Conservation (phyloP, 2,113 vertebrate species). For the Rhagologus leucostigma region DNA sequence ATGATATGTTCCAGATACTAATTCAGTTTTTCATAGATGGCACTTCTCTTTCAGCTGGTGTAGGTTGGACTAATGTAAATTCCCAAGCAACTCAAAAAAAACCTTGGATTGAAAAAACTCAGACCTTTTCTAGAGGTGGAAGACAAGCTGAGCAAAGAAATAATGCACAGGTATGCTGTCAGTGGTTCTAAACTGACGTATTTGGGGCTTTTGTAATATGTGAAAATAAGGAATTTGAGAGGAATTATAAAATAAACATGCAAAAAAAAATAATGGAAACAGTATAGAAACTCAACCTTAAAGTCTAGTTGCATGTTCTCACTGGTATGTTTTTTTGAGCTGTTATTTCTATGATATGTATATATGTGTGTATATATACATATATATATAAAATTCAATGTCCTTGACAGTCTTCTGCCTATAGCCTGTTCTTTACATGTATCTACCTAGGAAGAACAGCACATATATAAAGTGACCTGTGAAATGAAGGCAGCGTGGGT, state of each 20-base stretch:
- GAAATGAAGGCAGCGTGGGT: not conserved
- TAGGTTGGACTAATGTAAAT: constrained; percentile 84
- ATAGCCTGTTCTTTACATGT: not conserved
- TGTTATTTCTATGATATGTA: not conserved
- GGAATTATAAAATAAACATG: not conserved
- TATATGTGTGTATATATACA: too few relatives aligned
- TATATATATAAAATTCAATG: too few relatives aligned
- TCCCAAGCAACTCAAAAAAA: constrained; percentile 86
- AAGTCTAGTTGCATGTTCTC: not conserved
- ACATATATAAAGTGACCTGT: not conserved
- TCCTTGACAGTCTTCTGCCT: not conserved
- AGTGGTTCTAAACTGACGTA: not conserved
- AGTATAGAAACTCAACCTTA: not conserved
- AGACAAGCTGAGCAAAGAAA: constrained; percentile 84
- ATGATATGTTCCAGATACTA: not conserved
- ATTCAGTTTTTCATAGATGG: not conserved
- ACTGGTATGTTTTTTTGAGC: not conserved
- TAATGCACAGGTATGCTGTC: constrained; percentile 80
- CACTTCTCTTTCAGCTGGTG: constrained; percentile 57
- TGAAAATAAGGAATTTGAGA: not conserved
- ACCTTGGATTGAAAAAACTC: constrained; percentile 85
- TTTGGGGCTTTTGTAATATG: not conserved
- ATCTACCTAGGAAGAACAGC: not conserved
- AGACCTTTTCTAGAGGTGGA: constrained; percentile 81
- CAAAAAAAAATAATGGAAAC: not conserved